Base-by-base conservation (phyloP, 2,113 vertebrate species). In the Formicarius rufipectus region DNA sequence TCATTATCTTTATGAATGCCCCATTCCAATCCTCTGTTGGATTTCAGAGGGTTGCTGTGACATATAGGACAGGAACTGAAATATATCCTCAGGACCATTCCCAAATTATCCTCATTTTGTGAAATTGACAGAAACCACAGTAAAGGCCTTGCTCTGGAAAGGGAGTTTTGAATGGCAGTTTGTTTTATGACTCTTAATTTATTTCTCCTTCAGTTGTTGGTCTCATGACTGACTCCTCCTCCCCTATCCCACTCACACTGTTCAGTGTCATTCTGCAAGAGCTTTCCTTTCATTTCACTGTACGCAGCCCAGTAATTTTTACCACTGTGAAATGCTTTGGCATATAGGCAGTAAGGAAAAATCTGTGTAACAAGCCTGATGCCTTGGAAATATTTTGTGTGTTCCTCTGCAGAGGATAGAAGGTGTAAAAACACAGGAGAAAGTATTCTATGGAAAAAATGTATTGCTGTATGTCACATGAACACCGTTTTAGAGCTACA, bases 101-200 rank as follows among this genome's bases (percentile, higher is more conserved):
- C 45, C 68, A 89, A 83, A 52, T 95, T 80, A 83, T 40, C 68
- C 40, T 88, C 30, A 45, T 88, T 93, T 71, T 88, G 44, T 87
- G 71, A 86, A 78, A 63, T 75, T 82, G 78, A 68, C 72, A 93
- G 76, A 86, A 86, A 52, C 64, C 4, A 14, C 82, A 63, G 50
- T 80, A 88, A 86, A 59, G 45, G 82, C 50, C 85, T 80, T 80
- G 52, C 68, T 58, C 37, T 40, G 56, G 73, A 86, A 86, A 90
- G 60, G 73, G 72, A 80, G 40, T 47, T 94, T 90, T 92, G 95
- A 94, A 84, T 92, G 90, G 76, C 85, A 92, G 75, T 68, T 86
- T 90, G 79, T 31, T 96, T 96, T 86, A 93, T 94, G 95, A 71
- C 79, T 93, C 63, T 77, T 93, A 93, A 96, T 96, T 93, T 92